Evolutionary conservation across 2,888 invertebrate species (phyloP), one percentile per base, ranked within the genome.

Genomic region (Trichopoda pennipes): DNA sequence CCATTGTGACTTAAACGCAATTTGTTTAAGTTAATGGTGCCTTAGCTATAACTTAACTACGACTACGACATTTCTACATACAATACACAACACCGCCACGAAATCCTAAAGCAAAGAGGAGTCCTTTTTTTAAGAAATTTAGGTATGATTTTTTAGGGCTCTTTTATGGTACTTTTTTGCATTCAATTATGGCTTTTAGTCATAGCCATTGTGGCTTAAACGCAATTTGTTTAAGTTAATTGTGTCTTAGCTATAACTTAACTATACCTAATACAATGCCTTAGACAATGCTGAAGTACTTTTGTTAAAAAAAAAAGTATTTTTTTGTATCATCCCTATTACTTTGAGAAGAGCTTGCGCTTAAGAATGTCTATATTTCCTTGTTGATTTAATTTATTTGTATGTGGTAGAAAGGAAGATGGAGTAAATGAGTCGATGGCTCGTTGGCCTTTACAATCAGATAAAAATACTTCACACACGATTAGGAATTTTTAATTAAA

Each of bases 401-500:
- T 68, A 49, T 23, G 49, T n/a, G 16, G 38, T 19, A 32, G 10
- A 28, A 47, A 58, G 44, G 21, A 19, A 55, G 70, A 60, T 66
- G 44, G 53, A 81, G 47, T 74, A 81, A 74, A 70, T 77, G 77
- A 77, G 77, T 72, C 79, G 79, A 82, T 82, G 82, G 79, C 82
- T 82, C 72, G 82, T 79, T 82, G 82, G 82, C 72, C 79, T 82
- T 47, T 79, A 72, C 75, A 82, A 82, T 82, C 82, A 79, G 82
- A 90, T 90, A 90, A 88, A 89, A 90, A 89, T 88, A 89, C 90
- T 90, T 90, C 89, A 90, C 90, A 90, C 90, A 90, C 90, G 91
- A 90, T 91, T 90, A 91, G 89, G 91, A 90, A 91, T 91, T 90
- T 90, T 90, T 90, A 90, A 90, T 90, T 90, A 91, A 90, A 91